These are phyloP conservation scores for Capitulum mitella DNA, from an alignment of 2,888 invertebrate genomes.

Conservation along the genomic window DNA sequence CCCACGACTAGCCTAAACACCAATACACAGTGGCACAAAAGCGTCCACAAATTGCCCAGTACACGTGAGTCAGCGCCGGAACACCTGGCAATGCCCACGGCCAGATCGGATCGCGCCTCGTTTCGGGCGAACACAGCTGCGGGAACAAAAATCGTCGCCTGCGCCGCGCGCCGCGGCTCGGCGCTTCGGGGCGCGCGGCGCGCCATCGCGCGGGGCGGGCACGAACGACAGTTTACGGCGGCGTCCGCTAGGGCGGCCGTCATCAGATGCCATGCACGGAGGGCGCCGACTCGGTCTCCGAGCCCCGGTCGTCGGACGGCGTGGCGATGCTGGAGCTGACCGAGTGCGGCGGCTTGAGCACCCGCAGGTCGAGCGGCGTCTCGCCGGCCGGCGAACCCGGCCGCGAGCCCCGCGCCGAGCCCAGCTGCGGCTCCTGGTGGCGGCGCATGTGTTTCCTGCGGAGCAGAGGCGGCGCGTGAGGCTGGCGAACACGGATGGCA, in stretches of 20 bases:
- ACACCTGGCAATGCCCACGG: neutral
- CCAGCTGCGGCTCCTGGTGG: slow-evolving; percentile 16
- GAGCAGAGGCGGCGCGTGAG: too few species aligned
- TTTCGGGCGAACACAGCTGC: neutral
- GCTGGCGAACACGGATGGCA: too few species aligned
- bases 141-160: neutral
- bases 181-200: neutral
- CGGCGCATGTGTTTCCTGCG: slow-evolving; percentile 24
- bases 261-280: slow-evolving; percentile 2
- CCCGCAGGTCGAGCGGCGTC: neutral
- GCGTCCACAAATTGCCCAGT: neutral
- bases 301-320: slow-evolving; percentile 9
- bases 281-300: slow-evolving; percentile 8
- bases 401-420: neutral
- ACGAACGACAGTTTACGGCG: neutral
- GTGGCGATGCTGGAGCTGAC: slow-evolving; percentile 9
- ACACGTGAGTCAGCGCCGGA: neutral
- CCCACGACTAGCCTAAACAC: slow-evolving; percentile 15
- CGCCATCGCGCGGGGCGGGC: neutral
- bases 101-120: too few species aligned
- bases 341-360: slow-evolving; percentile 10
- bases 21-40: neutral
- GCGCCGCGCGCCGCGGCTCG: too few species aligned
- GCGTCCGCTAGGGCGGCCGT: neutral
- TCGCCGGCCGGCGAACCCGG: neutral